Conservation (phyloP, 37 sponge, comb jelly and placozoan species). For the Axinella damicornis region DNA sequence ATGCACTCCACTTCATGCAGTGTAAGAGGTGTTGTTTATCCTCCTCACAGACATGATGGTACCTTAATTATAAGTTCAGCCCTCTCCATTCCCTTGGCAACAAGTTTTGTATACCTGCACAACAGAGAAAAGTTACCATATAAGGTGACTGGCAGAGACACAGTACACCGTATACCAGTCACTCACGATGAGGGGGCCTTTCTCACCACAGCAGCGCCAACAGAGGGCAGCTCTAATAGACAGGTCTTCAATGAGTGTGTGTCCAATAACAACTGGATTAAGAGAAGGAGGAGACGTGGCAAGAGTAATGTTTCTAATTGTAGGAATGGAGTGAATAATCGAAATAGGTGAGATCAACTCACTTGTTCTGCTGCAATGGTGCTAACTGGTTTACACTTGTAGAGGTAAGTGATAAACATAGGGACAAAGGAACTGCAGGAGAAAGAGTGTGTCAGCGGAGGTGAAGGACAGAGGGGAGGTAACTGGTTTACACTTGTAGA, state of each 20-base stretch:
- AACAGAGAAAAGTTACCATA: too few relatives aligned
- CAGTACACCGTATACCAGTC: too few relatives aligned
- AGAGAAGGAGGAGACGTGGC: neutral
- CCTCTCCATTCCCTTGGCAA: constrained; percentile 91
- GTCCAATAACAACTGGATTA: constrained; percentile 87
- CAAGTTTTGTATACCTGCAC: constrained; percentile 89
- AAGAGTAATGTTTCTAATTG: neutral
- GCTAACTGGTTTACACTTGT: constrained; percentile 97
- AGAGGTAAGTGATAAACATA: constrained; percentile 82
- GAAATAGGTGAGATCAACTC: constrained; percentile 6
- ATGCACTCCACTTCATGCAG: too few relatives aligned
- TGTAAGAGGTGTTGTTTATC: neutral
- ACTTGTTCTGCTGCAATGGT: constrained; percentile 99
- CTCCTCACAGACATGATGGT: neutral
- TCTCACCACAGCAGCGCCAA: constrained; percentile 78
- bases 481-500: constrained; percentile 98
- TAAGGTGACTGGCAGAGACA: too few relatives aligned
- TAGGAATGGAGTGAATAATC: neutral
- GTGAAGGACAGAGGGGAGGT: too few relatives aligned
- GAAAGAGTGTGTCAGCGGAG: too few relatives aligned
- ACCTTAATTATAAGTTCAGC: constrained; percentile 98
- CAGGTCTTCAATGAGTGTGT: constrained; percentile 93
- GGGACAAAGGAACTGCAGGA: constrained; percentile 82
- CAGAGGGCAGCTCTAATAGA: constrained; percentile 88
- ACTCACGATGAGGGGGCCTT: constrained; percentile 92